Base-by-base conservation (phyloP, 2,888 invertebrate species). In the Athetis lepigone region DNA sequence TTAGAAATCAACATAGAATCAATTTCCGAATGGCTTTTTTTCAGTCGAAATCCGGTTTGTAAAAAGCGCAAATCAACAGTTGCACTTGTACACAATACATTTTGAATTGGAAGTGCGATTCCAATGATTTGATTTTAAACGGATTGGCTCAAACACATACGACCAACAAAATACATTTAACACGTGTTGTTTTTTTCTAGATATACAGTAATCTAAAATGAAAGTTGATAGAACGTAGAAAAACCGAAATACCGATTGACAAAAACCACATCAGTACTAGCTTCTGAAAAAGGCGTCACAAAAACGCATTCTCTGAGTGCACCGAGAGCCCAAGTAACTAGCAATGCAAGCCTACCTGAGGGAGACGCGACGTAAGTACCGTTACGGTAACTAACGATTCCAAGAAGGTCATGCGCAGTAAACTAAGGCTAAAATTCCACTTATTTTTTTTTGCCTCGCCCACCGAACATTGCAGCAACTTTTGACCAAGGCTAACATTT, bases 371-470 rank as follows among this genome's bases (percentile, higher is more conserved):
- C 81, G 75, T 64, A 75, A 85, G 89, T 93, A 91, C 94, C 93
- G 94, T 94, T 94, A 94, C 86, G 87, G 86, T 85, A 85, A 86
- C 86, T 87, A 90, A 87, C 90, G 83, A 85, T 95, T 95, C 94
- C 88, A 71, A 92, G 94, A 94, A 94, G 94, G 93, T 92, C 93
- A 93, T 90, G 90, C 91, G 88, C 90, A 88, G 82, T 88, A 87
- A 90, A 87, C 82, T 89, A 78, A 85, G 85, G 82, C 85, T 89
- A 84, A 92, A 92, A 90, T 92, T 90, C 91, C 88, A 90, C 87
- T 91, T 89, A 84, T 76, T 85, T 90, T 92, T 77, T 92, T 92
- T 92, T 91, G 85, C 85, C 49, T 59, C 77, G 73, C 67, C 83
- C 79, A 82, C 79, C 76, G 66, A 55, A 37, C 73, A 70, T 80